phyloP scores from a whole-genome alignment of 2,113 vertebrate species.

The Rhabdomys dilectus region DNA sequence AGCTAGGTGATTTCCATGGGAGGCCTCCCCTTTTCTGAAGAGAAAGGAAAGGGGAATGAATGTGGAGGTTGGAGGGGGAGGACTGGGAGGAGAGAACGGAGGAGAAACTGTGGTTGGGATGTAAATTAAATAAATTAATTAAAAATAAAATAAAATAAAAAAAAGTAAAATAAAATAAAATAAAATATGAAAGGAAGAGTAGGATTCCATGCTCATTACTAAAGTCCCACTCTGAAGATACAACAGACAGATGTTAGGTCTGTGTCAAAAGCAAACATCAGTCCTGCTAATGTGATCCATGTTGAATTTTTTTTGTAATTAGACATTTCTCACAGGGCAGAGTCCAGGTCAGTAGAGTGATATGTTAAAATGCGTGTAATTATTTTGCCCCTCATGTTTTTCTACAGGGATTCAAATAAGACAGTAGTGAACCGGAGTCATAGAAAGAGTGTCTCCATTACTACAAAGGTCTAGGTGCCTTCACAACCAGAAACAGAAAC shows the following conservation, averaged over 20 bases:
- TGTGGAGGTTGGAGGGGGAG: too few species aligned
- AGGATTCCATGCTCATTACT: slow-evolving; percentile 68
- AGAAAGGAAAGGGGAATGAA: too few species aligned
- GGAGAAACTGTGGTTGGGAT: too few species aligned
- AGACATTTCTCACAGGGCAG: slow-evolving; percentile 75
- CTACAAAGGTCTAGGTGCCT: slow-evolving; percentile 75
- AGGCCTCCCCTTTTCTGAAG: too few species aligned
- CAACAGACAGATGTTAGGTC: slow-evolving; percentile 71
- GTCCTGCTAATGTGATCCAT: slow-evolving; percentile 79
- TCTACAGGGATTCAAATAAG: slow-evolving; percentile 85
- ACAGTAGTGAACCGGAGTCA: slow-evolving; percentile 65
- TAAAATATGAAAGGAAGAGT: slow-evolving; percentile 67
- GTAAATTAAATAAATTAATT: too few species aligned
- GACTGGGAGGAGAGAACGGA: too few species aligned
- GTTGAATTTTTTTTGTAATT: slow-evolving; percentile 79
- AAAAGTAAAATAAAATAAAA: not conserved
- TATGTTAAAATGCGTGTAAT: slow-evolving; percentile 78
- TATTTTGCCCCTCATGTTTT: slow-evolving; percentile 75
- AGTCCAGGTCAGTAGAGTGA: slow-evolving; percentile 82
- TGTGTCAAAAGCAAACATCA: slow-evolving; percentile 80
- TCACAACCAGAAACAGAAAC: slow-evolving; percentile 57
- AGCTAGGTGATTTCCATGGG: too few species aligned
- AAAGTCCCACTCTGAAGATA: slow-evolving; percentile 76
- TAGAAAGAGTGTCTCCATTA: slow-evolving; percentile 62
- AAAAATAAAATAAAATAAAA: too few species aligned